phyloP scores from a whole-genome alignment of 2,113 vertebrate species.

The Dinomys branickii region DNA sequence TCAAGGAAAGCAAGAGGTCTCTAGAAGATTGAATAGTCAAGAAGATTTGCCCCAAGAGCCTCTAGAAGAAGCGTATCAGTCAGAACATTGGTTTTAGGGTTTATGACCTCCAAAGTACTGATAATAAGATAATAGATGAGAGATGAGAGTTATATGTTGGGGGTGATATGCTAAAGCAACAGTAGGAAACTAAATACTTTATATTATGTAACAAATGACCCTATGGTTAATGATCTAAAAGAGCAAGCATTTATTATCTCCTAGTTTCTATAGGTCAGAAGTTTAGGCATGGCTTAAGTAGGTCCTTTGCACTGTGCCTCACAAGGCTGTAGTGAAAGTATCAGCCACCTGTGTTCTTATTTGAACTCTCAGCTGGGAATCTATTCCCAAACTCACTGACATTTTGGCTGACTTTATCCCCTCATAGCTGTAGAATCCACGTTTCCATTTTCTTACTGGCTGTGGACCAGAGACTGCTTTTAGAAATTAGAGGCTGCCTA shows the following conservation, averaged over 20 bases:
- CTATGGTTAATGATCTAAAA: neutral
- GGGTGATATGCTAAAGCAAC: neutral
- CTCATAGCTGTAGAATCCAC: neutral
- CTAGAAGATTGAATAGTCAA: neutral
- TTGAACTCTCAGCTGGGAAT: neutral
- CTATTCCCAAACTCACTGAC: neutral
- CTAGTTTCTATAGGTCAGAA: neutral
- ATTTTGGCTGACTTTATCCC: neutral
- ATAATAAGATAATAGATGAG: neutral
- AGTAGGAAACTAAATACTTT: neutral
- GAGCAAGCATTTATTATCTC: neutral
- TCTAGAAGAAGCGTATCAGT: neutral
- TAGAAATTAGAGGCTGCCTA: neutral
- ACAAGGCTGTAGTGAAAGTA: neutral
- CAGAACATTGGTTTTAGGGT: neutral
- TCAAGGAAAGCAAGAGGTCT: neutral
- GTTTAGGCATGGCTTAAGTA: neutral
- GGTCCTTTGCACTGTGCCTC: neutral
- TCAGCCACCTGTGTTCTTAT: neutral
- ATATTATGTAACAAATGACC: neutral
- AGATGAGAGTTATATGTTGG: constrained; percentile 1
- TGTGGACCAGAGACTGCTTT: neutral
- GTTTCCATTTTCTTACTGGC: constrained; percentile 15
- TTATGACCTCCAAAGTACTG: constrained; percentile 13
- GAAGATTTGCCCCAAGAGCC: neutral